Conservation (phyloP, 2,888 invertebrate species). For the Drosophila peninsularis region DNA sequence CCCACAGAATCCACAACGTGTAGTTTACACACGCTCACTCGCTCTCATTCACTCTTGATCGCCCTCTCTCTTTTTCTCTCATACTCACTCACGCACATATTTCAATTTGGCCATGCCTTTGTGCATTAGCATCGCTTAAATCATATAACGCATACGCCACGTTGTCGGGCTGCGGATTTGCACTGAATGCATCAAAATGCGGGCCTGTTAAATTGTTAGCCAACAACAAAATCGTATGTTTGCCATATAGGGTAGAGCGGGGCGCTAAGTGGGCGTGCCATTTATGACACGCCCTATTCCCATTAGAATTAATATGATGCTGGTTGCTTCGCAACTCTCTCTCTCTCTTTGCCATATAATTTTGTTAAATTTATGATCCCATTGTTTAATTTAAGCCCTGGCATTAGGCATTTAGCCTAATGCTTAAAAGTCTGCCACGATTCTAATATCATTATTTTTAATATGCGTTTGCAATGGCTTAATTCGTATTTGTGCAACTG, state of each 20-base stretch:
- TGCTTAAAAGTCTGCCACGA: constrained; percentile 1
- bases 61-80: neutral
- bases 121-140: constrained; percentile 75
- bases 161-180: constrained; percentile 40
- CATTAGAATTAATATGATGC: constrained; percentile 35
- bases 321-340: neutral
- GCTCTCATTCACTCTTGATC: neutral
- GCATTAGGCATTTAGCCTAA: constrained; percentile 9
- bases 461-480: constrained; percentile 5
- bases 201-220: constrained; percentile 62
- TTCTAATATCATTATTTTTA: constrained; percentile 10
- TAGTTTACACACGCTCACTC: constrained; percentile 19
- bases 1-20: constrained; percentile 36
- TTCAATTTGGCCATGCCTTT: constrained; percentile 74
- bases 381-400: constrained; percentile 7
- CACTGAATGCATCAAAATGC: constrained; percentile 40
- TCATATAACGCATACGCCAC: constrained; percentile 75
- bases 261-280: constrained; percentile 9
- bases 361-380: constrained; percentile 32
- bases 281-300: constrained; percentile 49
- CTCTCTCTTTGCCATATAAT: constrained; percentile 11
- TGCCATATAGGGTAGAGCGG: neutral
- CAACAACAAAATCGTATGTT: constrained; percentile 40
- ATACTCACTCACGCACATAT: constrained; percentile 41
- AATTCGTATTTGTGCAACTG: constrained; percentile 14